phyloP scores from a whole-genome alignment of 2,113 vertebrate species.

The Herpetotheres cachinnans region DNA sequence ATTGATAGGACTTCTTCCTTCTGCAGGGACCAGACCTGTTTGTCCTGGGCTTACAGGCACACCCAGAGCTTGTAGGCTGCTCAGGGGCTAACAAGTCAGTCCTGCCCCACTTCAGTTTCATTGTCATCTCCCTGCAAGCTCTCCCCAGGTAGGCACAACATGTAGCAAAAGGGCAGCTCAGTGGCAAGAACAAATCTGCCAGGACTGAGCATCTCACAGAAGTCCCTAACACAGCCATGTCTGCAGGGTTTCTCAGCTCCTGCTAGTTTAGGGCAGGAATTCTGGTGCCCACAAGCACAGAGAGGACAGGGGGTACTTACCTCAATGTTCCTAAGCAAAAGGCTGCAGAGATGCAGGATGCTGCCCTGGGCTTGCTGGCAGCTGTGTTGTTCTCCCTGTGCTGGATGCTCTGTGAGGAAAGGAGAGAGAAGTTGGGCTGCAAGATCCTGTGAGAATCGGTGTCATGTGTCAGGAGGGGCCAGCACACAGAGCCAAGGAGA shows the following conservation, averaged over 20 bases:
- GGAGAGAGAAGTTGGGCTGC: not conserved
- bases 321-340: not conserved
- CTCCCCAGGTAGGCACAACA: not conserved
- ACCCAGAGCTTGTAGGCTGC: not conserved
- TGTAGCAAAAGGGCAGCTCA: not conserved
- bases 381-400: not conserved
- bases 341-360: not conserved
- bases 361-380: not conserved
- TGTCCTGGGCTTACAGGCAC: not conserved
- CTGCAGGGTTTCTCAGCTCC: not conserved
- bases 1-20: not conserved
- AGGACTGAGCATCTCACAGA: not conserved
- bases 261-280: not conserved
- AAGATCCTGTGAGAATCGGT: not conserved
- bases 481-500: not conserved
- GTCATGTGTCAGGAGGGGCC: constrained; percentile 18
- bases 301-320: constrained; percentile 10
- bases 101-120: not conserved
- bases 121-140: not conserved
- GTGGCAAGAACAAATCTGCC: not conserved
- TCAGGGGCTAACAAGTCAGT: not conserved
- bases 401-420: not conserved
- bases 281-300: not conserved
- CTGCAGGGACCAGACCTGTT: not conserved
- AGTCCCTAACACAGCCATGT: not conserved